These are phyloP conservation scores for Carapus acus DNA, from an alignment of 2,797 vertebrate species.

Conservation along the genomic window DNA sequence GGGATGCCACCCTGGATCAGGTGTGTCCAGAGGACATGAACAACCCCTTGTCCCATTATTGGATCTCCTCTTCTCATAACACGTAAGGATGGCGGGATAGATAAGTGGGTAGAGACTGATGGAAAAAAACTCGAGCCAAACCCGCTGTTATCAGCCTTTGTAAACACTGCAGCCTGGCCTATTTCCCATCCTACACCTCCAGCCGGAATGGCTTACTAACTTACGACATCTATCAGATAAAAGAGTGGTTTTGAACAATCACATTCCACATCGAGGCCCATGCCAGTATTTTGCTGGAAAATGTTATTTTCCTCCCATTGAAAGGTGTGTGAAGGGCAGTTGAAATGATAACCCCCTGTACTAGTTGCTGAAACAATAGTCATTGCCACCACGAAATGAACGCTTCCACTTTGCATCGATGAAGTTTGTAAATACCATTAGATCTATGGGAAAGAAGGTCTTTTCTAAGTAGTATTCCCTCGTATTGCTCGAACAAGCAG, in stretches of 20 bases:
- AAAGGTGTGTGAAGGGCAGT: constrained; percentile 56
- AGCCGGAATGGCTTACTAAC: constrained; percentile 31
- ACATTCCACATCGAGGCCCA: constrained; percentile 34
- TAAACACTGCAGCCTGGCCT: constrained; percentile 20
- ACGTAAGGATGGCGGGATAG: constrained; percentile 78
- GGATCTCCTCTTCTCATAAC: constrained; percentile 99
- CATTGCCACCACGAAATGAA: constrained; percentile 29
- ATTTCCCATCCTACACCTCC: constrained; percentile 12
- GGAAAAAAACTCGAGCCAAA: neutral
- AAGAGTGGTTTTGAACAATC: constrained; percentile 45
- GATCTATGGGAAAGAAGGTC: constrained; percentile 31
- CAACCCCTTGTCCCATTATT: constrained; percentile 96
- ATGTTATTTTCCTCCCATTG: constrained; percentile 54
- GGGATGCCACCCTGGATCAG: constrained; percentile 83
- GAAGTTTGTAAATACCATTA: constrained; percentile 40
- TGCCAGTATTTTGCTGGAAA: constrained; percentile 43
- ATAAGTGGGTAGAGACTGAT: too few species aligned
- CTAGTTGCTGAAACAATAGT: constrained; percentile 55
- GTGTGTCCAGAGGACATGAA: constrained; percentile 91
- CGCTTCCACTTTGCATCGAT: constrained; percentile 47
- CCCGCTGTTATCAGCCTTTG: constrained; percentile 20
- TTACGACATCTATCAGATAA: constrained; percentile 42
- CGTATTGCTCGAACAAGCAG: too few species aligned
- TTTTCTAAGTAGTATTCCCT: too few species aligned
- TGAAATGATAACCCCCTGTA: constrained; percentile 47